These are phyloP conservation scores for Nanorana parkeri DNA, from an alignment of 2,113 vertebrate genomes.

Conservation along the genomic window DNA sequence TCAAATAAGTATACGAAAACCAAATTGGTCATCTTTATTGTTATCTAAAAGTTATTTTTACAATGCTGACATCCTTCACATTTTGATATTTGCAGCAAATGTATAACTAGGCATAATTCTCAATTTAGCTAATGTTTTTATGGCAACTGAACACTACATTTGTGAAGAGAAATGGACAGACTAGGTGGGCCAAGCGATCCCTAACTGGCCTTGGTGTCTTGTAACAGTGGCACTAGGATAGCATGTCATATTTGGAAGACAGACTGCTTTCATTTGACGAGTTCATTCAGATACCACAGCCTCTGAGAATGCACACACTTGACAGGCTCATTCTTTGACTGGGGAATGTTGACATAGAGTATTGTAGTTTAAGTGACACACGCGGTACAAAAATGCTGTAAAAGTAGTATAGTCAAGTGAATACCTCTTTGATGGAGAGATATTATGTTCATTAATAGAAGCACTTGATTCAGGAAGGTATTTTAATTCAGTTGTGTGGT, in stretches of 20 bases:
- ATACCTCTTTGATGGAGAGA: background rate
- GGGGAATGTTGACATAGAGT: conserved; percentile 42
- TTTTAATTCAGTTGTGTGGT: background rate
- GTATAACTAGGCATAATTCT: background rate
- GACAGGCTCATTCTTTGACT: conserved; percentile 21
- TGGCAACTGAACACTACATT: conserved; percentile 23
- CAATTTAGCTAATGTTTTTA: conserved; percentile 20
- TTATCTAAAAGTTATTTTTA: background rate
- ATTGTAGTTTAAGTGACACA: conserved; percentile 29
- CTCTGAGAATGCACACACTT: conserved; percentile 13
- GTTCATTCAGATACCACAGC: conserved; percentile 26
- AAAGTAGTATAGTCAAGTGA: background rate
- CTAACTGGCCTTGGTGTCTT: conserved; percentile 24
- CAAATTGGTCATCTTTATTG: no score
- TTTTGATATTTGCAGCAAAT: no score
- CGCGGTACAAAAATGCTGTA: conserved; percentile 7
- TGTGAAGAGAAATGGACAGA: conserved; percentile 38
- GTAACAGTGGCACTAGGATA: conserved; percentile 24
- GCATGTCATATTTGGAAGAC: conserved; percentile 33
- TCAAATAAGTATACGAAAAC: no score
- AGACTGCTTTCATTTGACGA: conserved; percentile 49
- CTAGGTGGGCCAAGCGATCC: conserved; percentile 52
- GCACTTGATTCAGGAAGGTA: background rate
- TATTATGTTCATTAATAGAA: background rate
- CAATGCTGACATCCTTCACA: background rate